phyloP scores from a whole-genome alignment of 2,888 invertebrate genomes.

The Plemyria rubiginata region DNA sequence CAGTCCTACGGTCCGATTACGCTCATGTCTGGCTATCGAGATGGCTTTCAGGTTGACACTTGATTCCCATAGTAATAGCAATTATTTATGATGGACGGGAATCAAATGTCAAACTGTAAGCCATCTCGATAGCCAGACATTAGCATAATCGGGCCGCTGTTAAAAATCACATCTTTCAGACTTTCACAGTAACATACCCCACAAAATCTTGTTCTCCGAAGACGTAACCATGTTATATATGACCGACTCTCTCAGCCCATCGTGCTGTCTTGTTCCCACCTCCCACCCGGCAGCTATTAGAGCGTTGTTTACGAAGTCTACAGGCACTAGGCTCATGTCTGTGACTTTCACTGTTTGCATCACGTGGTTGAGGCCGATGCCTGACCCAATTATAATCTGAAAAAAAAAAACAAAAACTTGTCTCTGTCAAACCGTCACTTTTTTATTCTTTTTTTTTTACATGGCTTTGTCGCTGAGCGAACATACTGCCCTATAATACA shows the following conservation, averaged over 20 bases:
- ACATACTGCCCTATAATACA: too few species aligned
- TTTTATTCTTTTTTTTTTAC: too few species aligned
- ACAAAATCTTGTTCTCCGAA: conserved; percentile 17
- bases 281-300: conserved; percentile 43
- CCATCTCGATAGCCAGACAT: too few species aligned
- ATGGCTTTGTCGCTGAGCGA: too few species aligned
- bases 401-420: not conserved
- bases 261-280: conserved; percentile 21
- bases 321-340: conserved; percentile 35
- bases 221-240: conserved; percentile 37
- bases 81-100: too few species aligned
- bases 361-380: conserved; percentile 34
- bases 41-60: too few species aligned
- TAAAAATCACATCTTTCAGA: not conserved
- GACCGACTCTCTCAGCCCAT: conserved; percentile 7
- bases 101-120: too few species aligned
- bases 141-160: too few species aligned
- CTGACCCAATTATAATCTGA: conserved; percentile 34
- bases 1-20: too few species aligned
- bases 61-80: too few species aligned
- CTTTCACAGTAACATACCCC: conserved; percentile 22
- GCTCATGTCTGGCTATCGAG: too few species aligned
- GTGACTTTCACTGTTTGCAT: conserved; percentile 24
- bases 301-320: conserved; percentile 46
- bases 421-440: too few species aligned